These are phyloP conservation scores for Achatina immaculata DNA, from an alignment of 1,140 invertebrate genomes.

Conservation along the genomic window DNA sequence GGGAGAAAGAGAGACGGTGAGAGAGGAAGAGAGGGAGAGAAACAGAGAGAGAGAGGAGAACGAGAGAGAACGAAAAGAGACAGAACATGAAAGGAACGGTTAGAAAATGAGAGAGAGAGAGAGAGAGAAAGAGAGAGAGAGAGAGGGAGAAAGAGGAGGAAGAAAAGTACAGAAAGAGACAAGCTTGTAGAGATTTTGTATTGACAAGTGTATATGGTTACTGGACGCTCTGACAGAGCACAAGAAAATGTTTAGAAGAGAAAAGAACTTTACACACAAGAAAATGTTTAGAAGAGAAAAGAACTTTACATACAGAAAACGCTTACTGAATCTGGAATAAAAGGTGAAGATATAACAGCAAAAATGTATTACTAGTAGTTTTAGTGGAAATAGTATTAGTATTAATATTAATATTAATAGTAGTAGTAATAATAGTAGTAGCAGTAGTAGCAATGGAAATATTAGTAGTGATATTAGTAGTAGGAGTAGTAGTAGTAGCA, in stretches of 20 bases:
- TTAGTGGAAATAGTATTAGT: no score
- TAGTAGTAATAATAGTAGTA: no score
- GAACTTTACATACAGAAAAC: neutral
- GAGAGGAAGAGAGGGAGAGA: neutral
- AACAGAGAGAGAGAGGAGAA: neutral
- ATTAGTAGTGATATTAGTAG: no score
- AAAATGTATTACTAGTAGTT: no score
- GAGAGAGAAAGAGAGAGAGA: conserved; percentile 38
- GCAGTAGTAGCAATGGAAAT: no score
- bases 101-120: neutral
- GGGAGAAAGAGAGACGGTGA: conserved; percentile 7
- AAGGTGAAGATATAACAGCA: conserved; percentile 6
- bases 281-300: neutral
- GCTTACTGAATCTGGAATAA: neutral
- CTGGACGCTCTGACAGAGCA: no score
- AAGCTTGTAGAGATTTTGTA: neutral
- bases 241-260: neutral
- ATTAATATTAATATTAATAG: no score
- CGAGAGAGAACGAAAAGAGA: neutral
- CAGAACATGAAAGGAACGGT: neutral
- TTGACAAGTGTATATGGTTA: no score
- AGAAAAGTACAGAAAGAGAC: conserved; percentile 7
- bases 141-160: conserved; percentile 31
- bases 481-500: no score
- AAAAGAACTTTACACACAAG: neutral